Conservation (phyloP, 2,797 vertebrate genomes). For the Carcharodon carcharias region DNA sequence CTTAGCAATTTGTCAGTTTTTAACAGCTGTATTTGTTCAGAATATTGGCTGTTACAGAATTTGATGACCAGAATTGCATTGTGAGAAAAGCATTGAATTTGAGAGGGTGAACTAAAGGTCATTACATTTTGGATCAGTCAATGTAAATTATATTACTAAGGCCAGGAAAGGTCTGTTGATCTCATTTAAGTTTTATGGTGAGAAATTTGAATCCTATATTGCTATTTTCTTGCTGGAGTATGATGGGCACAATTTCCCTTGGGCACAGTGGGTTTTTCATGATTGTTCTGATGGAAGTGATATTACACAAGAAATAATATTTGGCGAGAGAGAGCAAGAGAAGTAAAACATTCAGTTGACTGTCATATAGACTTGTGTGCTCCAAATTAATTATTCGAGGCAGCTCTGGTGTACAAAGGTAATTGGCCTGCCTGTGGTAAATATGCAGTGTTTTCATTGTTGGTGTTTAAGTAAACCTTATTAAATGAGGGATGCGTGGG, state of each 20-base stretch:
- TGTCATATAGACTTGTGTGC: neutral
- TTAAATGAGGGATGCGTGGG: neutral
- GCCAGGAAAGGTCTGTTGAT: constrained; percentile 25
- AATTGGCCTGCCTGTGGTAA: neutral
- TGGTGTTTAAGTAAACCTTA: neutral
- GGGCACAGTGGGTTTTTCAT: neutral
- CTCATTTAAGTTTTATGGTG: neutral
- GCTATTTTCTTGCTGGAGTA: neutral
- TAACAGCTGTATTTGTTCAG: constrained; percentile 31
- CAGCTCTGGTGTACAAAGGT: neutral
- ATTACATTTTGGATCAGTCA: constrained; percentile 30
- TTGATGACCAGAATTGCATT: constrained; percentile 27
- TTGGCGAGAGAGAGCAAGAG: neutral
- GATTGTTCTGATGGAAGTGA: neutral
- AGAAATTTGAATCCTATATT: constrained; percentile 25
- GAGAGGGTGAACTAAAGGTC: constrained; percentile 12
- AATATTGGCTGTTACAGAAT: constrained; percentile 27
- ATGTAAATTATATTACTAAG: constrained; percentile 26
- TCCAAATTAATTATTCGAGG: neutral
- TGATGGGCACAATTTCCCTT: neutral
- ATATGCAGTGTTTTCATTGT: neutral
- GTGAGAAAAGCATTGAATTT: constrained; percentile 25
- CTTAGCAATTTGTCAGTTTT: constrained; percentile 34
- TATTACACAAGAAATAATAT: neutral
- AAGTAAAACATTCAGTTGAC: neutral